phyloP scores from a whole-genome alignment of 2,113 vertebrate species.

The Aplodontia rufa region DNA sequence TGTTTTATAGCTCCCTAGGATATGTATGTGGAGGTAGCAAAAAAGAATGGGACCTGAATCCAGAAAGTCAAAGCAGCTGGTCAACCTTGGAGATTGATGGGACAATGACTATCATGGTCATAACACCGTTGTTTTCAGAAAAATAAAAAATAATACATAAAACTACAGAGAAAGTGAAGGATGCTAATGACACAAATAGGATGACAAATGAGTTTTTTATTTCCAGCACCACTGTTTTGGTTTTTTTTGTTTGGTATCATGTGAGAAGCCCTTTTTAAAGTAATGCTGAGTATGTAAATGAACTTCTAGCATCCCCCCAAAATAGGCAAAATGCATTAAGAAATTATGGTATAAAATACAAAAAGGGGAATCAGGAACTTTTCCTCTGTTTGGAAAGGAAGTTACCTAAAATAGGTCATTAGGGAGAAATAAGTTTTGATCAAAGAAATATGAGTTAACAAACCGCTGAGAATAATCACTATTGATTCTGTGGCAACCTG shows the following conservation, averaged over 20 bases:
- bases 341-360: not conserved
- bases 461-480: conserved; percentile 49
- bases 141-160: not conserved
- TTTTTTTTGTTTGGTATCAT: not conserved
- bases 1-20: not conserved
- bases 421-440: conserved; percentile 50
- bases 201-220: not conserved
- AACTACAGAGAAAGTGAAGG: not conserved
- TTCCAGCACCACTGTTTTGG: not conserved
- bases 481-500: not conserved
- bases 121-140: not conserved
- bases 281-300: not conserved
- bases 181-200: not conserved
- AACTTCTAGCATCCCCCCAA: not conserved
- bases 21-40: not conserved
- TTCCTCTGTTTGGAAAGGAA: not conserved
- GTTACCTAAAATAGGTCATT: not conserved
- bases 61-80: not conserved
- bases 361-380: not conserved
- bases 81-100: not conserved
- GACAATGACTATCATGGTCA: not conserved
- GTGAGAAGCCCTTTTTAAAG: not conserved
- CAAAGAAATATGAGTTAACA: conserved; percentile 56
- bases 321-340: not conserved
- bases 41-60: not conserved